These are phyloP conservation scores for Orbicella faveolata DNA, from an alignment of 64 coral and sea anemone genomes.

Conservation along the genomic window DNA sequence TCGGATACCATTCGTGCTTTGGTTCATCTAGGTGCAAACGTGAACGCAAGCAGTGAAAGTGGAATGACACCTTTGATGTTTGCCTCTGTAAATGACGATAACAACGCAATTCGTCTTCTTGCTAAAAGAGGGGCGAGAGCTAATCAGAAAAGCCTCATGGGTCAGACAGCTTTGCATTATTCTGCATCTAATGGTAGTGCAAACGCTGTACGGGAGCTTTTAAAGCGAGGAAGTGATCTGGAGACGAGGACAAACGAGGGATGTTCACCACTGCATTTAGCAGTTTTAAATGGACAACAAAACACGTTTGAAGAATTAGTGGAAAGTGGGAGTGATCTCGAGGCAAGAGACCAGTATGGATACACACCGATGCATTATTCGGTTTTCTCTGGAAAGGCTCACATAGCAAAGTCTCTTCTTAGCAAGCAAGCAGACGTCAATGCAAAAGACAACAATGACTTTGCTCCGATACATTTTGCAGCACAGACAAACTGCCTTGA, in stretches of 20 bases:
- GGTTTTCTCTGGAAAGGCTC: constrained; percentile 33
- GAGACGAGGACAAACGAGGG: constrained; percentile 48
- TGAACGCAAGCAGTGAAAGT: constrained; percentile 50
- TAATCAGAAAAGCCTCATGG: neutral
- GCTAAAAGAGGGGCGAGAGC: constrained; percentile 54
- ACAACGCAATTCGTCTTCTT: constrained; percentile 38
- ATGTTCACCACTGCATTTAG: constrained; percentile 65
- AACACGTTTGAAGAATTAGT: constrained; percentile 45
- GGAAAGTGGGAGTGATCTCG: constrained; percentile 45
- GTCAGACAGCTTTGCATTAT: constrained; percentile 69
- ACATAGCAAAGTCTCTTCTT: constrained; percentile 34
- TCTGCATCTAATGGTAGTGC: constrained; percentile 58
- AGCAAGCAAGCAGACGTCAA: constrained; percentile 39
- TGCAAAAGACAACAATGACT: constrained; percentile 28
- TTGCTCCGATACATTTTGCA: constrained; percentile 76
- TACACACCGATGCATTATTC: constrained; percentile 64
- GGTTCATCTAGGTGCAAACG: constrained; percentile 59
- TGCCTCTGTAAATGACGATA: constrained; percentile 42
- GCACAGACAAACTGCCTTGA: constrained; percentile 49
- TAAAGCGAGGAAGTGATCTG: constrained; percentile 28
- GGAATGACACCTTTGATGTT: constrained; percentile 66
- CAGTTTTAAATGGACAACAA: constrained; percentile 48
- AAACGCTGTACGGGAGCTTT: constrained; percentile 41
- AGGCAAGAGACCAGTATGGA: constrained; percentile 44
- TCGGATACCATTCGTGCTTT: constrained; percentile 37